A percentile compares a stretch with the other conserved stretches of the same genome.
Evolutionary conservation across 2,888 invertebrate genomes (phyloP).

Genomic region (Melieria crassipennis): DNA sequence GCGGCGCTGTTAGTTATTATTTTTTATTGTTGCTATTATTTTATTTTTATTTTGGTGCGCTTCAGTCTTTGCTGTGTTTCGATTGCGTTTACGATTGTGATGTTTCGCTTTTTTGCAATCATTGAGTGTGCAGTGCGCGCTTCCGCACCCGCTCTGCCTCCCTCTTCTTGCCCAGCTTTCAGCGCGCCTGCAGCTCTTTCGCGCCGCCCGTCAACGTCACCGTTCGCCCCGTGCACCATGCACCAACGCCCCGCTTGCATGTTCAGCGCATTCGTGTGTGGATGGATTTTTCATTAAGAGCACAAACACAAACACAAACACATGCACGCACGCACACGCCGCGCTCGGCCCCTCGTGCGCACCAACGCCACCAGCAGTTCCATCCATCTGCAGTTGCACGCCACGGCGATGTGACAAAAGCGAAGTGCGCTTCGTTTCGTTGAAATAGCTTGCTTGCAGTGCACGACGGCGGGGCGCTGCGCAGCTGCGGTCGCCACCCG

Average conservation of each 20-base stretch:
- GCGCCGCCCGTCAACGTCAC: too few relatives aligned
- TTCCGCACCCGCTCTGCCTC: constrained; percentile 12
- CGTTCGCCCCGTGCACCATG: too few relatives aligned
- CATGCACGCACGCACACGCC: too few relatives aligned
- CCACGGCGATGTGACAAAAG: not conserved
- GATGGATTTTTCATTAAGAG: constrained; percentile 37
- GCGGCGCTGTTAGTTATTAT: too few relatives aligned
- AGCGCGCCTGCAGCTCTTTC: too few relatives aligned
- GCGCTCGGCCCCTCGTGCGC: too few relatives aligned
- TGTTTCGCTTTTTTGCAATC: constrained; percentile 9
- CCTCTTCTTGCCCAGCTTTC: not conserved
- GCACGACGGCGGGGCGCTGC: too few relatives aligned
- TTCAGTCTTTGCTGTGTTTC: not conserved
- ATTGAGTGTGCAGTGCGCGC: constrained; percentile 32
- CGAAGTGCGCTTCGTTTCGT: not conserved
- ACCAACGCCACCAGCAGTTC: not conserved
- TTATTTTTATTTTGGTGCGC: too few relatives aligned
- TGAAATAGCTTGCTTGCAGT: not conserved
- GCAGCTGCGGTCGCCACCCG: too few relatives aligned
- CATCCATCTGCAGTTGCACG: not conserved
- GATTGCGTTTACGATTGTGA: constrained; percentile 5
- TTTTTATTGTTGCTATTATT: too few relatives aligned
- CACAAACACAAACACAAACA: not conserved
- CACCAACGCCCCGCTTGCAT: not conserved
- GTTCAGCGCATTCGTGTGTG: constrained; percentile 25